Evolutionary conservation across 2,888 invertebrate genomes (phyloP), one percentile per base, ranked within the genome.

Genomic region (Venusia cambrica): DNA sequence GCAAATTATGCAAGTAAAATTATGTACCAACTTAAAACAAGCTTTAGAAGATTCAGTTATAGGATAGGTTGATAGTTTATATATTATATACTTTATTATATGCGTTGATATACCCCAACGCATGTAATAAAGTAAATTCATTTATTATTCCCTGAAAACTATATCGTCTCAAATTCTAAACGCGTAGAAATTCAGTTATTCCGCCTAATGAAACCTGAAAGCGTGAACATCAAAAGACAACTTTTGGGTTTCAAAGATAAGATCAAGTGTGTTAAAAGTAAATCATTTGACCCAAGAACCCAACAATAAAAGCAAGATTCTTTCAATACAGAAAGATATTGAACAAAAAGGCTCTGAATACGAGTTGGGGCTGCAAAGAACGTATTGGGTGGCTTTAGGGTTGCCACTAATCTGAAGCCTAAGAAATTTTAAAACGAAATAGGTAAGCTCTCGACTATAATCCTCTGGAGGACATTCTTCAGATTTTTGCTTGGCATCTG

Each of bases 271-370:
- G 21, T 10, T 27, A 27, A 26, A 40, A 35, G 35, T 40, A 31
- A 26, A 40, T 40, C 39, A 40, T 31, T 40, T 40, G 39, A 35
- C 34, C 34, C 32, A 6, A 24, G 10, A 13, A 26, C 20, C 25
- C 7, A 7, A 30, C 39, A 39, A 51, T 62, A 62, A 63, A 36
- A 43, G 33, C 31, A 37, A 61, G 56, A 59, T 55, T 65, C 56
- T 51, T 62, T 54, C 56, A 53, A 41, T 35, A 49, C 43, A 61
- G 60, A 57, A 60, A 57, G 62, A 60, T 54, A 62, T 57, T 51
- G 48, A 51, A 60, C 62, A 64, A 66, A 61, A 58, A 54, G 54
- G 33, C 39, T 27, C 30, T 44, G 17, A 40, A 38, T 38, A 36
- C 6, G 30, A 35, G 27, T 27, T 26, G 41, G 26, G 38, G 39